Evolutionary conservation across 2,113 vertebrate species (phyloP).

Genomic region (Etheostoma cragini): DNA sequence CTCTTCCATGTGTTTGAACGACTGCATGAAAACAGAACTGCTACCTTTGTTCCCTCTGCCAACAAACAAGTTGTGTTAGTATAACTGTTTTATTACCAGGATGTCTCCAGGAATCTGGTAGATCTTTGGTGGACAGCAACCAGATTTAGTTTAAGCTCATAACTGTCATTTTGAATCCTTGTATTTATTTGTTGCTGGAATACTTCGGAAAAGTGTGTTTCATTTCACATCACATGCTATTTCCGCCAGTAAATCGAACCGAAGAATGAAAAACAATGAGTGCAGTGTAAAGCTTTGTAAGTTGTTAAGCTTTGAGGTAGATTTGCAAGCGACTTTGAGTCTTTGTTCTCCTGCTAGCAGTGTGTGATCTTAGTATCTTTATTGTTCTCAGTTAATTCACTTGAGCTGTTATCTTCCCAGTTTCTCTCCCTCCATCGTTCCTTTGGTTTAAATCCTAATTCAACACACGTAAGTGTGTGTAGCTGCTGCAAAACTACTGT

Average conservation of each 20-base stretch:
- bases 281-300: neutral
- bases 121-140: neutral
- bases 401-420: too few species aligned
- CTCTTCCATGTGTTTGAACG: neutral
- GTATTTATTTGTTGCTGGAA: neutral
- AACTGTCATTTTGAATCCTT: neutral
- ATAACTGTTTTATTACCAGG: neutral
- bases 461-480: neutral
- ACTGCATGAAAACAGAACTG: neutral
- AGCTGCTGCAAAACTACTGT: neutral
- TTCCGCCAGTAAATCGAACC: neutral
- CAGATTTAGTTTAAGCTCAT: too few species aligned
- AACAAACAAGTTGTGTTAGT: neutral
- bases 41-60: neutral
- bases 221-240: neutral
- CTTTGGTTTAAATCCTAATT: neutral
- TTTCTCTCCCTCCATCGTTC: neutral
- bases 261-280: neutral
- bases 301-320: neutral
- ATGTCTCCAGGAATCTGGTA: neutral
- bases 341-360: neutral
- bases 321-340: neutral
- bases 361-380: neutral
- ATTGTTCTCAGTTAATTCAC: neutral
- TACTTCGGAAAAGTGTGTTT: neutral